Conservation (phyloP, 2,113 vertebrate species). For the Herpailurus yagouaroundi region DNA sequence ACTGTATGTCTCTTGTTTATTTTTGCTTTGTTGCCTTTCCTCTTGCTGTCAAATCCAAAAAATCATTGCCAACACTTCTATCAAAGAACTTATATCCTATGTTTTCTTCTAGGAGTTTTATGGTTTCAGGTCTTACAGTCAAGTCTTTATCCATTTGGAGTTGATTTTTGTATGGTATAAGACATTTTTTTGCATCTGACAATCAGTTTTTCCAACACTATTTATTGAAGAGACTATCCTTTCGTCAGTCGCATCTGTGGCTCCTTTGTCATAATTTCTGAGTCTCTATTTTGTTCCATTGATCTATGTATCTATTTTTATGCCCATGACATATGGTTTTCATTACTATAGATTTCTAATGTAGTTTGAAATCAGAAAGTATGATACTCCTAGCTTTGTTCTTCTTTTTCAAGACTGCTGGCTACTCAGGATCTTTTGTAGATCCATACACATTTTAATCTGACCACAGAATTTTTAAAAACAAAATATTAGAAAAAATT, state of each 20-base stretch:
- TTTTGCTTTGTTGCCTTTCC: not conserved
- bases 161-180: not conserved
- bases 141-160: not conserved
- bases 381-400: not conserved
- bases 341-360: not conserved
- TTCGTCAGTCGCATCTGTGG: not conserved
- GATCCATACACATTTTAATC: not conserved
- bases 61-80: not conserved
- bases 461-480: not conserved
- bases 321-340: not conserved
- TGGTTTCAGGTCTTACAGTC: not conserved
- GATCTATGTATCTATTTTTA: not conserved
- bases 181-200: not conserved
- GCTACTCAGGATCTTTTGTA: not conserved
- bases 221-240: not conserved
- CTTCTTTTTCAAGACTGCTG: not conserved
- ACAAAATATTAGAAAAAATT: conserved; percentile 14
- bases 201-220: not conserved
- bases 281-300: not conserved
- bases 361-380: not conserved
- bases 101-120: not conserved
- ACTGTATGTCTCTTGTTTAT: not conserved
- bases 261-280: not conserved
- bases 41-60: not conserved
- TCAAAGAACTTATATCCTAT: not conserved